These are phyloP conservation scores for Drosophila kurseongensis DNA, from an alignment of 1,140 invertebrate genomes.

Conservation along the genomic window DNA sequence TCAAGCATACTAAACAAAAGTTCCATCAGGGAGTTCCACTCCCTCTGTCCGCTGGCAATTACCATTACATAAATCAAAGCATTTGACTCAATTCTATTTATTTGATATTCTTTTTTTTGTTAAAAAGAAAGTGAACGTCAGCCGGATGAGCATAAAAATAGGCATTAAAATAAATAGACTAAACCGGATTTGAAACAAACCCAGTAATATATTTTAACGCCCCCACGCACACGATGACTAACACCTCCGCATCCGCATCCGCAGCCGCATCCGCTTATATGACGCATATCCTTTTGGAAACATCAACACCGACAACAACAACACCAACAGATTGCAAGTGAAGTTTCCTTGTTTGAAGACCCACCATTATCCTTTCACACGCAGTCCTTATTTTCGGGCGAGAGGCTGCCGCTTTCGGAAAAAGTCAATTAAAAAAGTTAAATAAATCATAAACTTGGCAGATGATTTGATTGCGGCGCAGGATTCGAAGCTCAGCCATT, in stretches of 20 bases:
- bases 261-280: conserved; percentile 44
- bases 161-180: conserved; percentile 81
- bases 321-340: conserved; percentile 59
- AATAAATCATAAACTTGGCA: conserved; percentile 84
- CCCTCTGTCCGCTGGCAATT: conserved; percentile 40
- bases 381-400: conserved; percentile 53
- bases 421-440: conserved; percentile 85
- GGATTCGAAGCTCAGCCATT: conserved; percentile 52
- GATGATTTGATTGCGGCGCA: conserved; percentile 83
- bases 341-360: conserved; percentile 68
- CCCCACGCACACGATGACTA: conserved; percentile 29
- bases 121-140: conserved; percentile 35
- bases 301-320: conserved; percentile 16
- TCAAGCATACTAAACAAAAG: background rate
- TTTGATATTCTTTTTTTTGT: conserved; percentile 30
- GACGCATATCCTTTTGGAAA: conserved; percentile 65
- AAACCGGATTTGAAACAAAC: conserved; percentile 71
- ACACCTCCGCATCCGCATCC: conserved; percentile 52
- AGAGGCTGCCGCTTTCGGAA: conserved; percentile 57
- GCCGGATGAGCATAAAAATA: conserved; percentile 77
- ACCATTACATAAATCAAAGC: conserved; percentile 70
- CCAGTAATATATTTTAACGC: conserved; percentile 20
- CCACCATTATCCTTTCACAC: conserved; percentile 83
- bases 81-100: conserved; percentile 27
- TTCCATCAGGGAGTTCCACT: background rate